A percentile compares a stretch with the other conserved stretches of the same genome.
Conservation (phyloP, 2,888 invertebrate genomes). For the Amorpha juglandis region DNA sequence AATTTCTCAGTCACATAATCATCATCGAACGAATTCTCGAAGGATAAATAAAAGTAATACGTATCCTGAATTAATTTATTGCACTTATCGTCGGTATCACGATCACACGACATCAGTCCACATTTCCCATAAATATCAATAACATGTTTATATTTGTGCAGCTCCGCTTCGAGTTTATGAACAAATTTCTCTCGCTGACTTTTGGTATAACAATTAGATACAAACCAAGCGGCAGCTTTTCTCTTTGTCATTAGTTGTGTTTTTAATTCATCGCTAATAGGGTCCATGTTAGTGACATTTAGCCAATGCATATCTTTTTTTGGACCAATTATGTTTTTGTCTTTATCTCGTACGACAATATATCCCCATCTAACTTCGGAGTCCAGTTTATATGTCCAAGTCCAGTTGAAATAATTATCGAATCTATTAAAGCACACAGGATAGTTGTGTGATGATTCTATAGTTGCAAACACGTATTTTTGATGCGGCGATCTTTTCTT, state of each 20-base stretch:
- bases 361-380: conserved; percentile 63
- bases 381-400: conserved; percentile 62
- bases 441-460: conserved; percentile 61
- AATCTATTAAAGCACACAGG: conserved; percentile 48
- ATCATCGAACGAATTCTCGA: conserved; percentile 65
- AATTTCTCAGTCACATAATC: conserved; percentile 66
- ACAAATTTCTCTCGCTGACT: conserved; percentile 39
- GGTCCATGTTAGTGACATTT: conserved; percentile 49
- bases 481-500: conserved; percentile 48
- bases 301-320: conserved; percentile 62
- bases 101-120: conserved; percentile 39
- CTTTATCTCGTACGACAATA: conserved; percentile 56
- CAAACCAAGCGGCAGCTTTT: conserved; percentile 55
- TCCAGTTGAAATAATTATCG: conserved; percentile 66
- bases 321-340: conserved; percentile 59
- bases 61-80: conserved; percentile 44
- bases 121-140: conserved; percentile 47
- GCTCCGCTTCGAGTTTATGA: conserved; percentile 32
- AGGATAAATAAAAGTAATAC: conserved; percentile 67
- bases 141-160: conserved; percentile 32
- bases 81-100: conserved; percentile 47
- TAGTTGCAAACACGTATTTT: conserved; percentile 61
- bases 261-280: conserved; percentile 50
- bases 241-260: conserved; percentile 45
- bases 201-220: conserved; percentile 42